Base-by-base conservation (phyloP, 2,888 invertebrate species). In the Blastobasis lacticolella region DNA sequence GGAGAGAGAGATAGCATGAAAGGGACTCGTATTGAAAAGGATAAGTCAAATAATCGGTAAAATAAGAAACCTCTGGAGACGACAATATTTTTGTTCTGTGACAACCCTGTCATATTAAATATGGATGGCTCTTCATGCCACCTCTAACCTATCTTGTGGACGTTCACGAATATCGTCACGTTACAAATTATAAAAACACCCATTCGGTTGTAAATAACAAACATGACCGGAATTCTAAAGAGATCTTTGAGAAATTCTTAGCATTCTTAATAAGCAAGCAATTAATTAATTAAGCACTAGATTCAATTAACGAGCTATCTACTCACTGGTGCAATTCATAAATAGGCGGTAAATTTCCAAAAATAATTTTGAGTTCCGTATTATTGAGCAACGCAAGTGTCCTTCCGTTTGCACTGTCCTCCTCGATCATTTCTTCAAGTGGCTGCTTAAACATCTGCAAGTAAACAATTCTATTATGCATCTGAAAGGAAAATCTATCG, bases 261-360 rank as follows among this genome's bases (percentile, higher is more conserved):
- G 41, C 7, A 8, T 4, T 8, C 9, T 3, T 4, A 41, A 8
- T 41, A n/a, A 38, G 51, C 6, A 55, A 43, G 45, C 10, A 47
- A 38, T 10, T 10, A 45, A 10, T 10, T 45, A 45, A 45, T 45
- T 10, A 49, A 46, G 41, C 42, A 8, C 8, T 47, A 2, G 8
- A 10, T 37, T 23, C 23, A 23, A 23, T 23, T 23, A 23, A 23
- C 36, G 45, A n/a, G 46, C 48, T 48, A 41, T 8, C 54, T 61
- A 83, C 87, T 84, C 92, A 93, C 78, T 94, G 91, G 82, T 99
- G 99, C 53, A 97, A 93, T 73, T 97, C 95, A 78, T 96, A 95
- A 72, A 99, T 98, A 57, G 97, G 95, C 60, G 96, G 94, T 75
- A 99, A 91, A 79, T 97, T 97, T 61, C 97, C 97, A 87, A 99